phyloP scores from a whole-genome alignment of 2,113 vertebrate genomes.

The Capra hircus region DNA sequence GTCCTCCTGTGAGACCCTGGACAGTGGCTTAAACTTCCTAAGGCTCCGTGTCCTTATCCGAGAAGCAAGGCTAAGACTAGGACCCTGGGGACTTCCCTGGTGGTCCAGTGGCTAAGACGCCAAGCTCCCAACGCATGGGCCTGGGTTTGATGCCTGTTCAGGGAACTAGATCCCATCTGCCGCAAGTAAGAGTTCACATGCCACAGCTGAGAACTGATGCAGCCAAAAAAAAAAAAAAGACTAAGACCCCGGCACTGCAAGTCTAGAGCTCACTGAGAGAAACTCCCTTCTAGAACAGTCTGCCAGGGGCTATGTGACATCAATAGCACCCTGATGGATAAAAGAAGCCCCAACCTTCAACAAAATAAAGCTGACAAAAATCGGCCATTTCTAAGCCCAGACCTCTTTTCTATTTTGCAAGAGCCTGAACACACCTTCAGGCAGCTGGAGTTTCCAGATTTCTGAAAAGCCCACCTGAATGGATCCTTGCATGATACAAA shows the following conservation, averaged over 20 bases:
- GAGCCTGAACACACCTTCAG: not conserved
- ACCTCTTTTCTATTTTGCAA: not conserved
- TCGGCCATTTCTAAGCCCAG: not conserved
- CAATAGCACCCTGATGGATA: not conserved
- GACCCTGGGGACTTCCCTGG: not conserved
- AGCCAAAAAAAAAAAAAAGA: not conserved
- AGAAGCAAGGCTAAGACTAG: not conserved
- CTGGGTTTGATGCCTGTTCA: not conserved
- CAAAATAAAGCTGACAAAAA: not conserved
- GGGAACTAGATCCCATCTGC: not conserved
- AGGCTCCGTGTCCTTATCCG: not conserved
- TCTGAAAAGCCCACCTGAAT: not conserved
- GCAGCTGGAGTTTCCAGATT: not conserved
- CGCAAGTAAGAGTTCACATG: not conserved
- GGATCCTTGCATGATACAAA: not conserved
- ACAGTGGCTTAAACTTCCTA: not conserved
- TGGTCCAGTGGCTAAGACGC: not conserved
- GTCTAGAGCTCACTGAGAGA: not conserved
- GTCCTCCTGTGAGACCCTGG: not conserved
- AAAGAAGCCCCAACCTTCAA: not conserved
- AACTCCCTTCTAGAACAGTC: not conserved
- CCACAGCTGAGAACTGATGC: not conserved
- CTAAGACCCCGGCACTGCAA: not conserved
- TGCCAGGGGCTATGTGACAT: not conserved
- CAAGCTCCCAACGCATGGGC: not conserved